These are phyloP conservation scores for Urosaurus nigricauda DNA, from an alignment of 2,797 vertebrate species.

Conservation along the genomic window DNA sequence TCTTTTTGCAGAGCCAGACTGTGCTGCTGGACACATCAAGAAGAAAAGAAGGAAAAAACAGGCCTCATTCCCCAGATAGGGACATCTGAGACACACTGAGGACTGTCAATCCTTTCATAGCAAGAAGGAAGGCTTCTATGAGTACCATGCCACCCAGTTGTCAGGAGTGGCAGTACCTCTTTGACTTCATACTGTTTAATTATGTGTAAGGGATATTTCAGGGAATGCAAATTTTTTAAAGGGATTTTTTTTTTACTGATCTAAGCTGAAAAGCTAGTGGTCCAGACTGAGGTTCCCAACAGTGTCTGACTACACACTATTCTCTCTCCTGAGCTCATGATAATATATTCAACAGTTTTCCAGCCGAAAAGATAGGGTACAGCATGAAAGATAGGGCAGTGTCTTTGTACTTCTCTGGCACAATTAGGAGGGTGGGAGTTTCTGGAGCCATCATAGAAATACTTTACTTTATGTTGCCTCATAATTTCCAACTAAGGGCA, in stretches of 20 bases:
- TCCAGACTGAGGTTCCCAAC: not conserved
- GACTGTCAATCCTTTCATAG: slow-evolving; percentile 17
- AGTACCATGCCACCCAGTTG: not conserved
- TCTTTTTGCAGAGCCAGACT: not conserved
- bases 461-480: not conserved
- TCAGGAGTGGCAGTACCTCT: not conserved
- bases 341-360: not conserved
- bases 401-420: not conserved
- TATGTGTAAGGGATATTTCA: slow-evolving; percentile 18
- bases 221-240: not conserved
- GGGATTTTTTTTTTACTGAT: not conserved
- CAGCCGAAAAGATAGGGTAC: too few species aligned
- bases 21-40: slow-evolving; percentile 1
- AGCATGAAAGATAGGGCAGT: not conserved
- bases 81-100: not conserved
- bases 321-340: not conserved
- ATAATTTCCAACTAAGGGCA: not conserved
- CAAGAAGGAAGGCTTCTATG: not conserved
- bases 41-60: not conserved
- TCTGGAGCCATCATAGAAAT: not conserved
- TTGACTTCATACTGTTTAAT: slow-evolving; percentile 25
- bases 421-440: not conserved
- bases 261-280: slow-evolving; percentile 10
- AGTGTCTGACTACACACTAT: not conserved
- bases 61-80: not conserved